Evolutionary conservation across 2,113 vertebrate genomes (phyloP), one percentile per base, ranked within the genome.

Genomic region (Coracopsis vasa): DNA sequence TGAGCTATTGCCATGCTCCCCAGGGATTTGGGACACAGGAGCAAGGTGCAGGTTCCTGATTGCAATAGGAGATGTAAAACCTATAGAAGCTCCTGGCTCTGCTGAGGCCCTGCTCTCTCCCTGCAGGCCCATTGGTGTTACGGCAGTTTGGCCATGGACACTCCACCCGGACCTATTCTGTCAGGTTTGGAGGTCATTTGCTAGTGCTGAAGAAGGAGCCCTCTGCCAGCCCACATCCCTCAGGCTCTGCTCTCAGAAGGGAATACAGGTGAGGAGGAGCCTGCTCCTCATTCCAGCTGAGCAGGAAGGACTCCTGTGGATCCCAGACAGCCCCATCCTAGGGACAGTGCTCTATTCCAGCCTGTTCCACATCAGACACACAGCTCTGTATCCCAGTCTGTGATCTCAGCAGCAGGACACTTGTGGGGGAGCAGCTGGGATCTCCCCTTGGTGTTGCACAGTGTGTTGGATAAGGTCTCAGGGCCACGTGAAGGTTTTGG

Each of bases 201-300:
- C 86, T 98, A 20, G 97, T 99, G 73, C 97, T 99, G 71, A 98
- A 98, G 94, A 99, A 98, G 96, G 98, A 98, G 69, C 95, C 98
- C 3, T 95, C 94, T 0, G 87, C 80, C 12, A 88, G 93, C 16
- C 94, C 95, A 7, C 88, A 96, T 27, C 97, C 97, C 6, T 89
- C 97, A 0, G 95, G 96, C 20, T 90, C 86, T 21, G 88, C 97
- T 19, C 50, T 98, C 5, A 75, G 95, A 14, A 96, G 96, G 74
- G 98, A 99, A 45, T 98, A 97, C 98, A 98, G 98, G 98, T 99
- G 94, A 89, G 77, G 37, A 74, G 54, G 47, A 54, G 45, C 56
- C 25, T 2, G 37, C 13, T 85, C 18, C 41, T 64, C 31, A 1
- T 16, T n/a, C 54, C 39, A 58, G 45, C 78, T 94, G 92, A 45